Evolutionary conservation across 2,797 vertebrate genomes (phyloP).

Genomic region (Neoniphon sammara): DNA sequence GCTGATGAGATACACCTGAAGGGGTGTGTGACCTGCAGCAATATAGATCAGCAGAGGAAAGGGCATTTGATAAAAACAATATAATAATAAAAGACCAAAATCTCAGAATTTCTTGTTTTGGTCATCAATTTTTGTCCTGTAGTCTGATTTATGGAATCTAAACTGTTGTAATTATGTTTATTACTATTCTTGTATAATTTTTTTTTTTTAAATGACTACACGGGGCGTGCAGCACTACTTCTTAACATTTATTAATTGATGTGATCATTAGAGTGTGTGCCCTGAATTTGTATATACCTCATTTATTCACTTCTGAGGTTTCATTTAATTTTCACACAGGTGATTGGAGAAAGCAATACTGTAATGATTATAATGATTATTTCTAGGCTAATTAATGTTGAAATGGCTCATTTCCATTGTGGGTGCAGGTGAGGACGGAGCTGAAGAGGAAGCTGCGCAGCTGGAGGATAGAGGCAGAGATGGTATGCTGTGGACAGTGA

Average conservation of each 20-base stretch:
- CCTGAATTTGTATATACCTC: neutral
- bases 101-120: neutral
- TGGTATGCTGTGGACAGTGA: constrained; percentile 81
- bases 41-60: neutral
- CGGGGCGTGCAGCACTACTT: no score
- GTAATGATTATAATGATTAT: neutral
- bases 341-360: neutral
- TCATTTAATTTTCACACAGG: neutral
- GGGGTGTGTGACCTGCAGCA: neutral
- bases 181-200: neutral
- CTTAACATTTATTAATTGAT: no score
- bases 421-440: constrained; percentile 84
- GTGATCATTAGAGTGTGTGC: no score
- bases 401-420: constrained; percentile 2
- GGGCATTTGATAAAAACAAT: neutral
- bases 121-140: neutral
- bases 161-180: neutral
- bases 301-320: neutral
- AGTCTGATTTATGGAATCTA: neutral
- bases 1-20: neutral
- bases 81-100: neutral
- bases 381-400: neutral
- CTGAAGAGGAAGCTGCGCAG: constrained; percentile 83
- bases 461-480: constrained; percentile 79
- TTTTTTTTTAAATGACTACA: no score